Evolutionary conservation across 1,140 invertebrate species (phyloP).

Genomic region (Meteorus sp.): DNA sequence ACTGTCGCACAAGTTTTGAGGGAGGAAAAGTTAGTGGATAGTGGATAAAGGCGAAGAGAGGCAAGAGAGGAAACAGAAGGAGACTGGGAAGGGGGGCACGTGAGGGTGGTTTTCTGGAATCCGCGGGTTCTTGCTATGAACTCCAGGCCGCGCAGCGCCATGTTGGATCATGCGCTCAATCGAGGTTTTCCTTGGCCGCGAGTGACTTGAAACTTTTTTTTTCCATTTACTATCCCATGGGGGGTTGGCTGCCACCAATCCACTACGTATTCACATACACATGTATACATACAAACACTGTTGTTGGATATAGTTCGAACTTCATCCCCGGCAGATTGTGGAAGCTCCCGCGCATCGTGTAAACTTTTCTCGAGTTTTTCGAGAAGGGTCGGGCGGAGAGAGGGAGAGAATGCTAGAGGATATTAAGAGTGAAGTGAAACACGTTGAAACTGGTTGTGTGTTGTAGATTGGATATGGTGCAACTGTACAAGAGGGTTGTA

Average conservation of each 20-base stretch:
- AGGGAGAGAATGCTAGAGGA: not conserved
- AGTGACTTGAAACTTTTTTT: conserved; percentile 52
- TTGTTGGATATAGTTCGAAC: no score
- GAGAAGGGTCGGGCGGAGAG: conserved; percentile 11
- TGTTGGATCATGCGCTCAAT: conserved; percentile 33
- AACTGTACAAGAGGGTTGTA: no score
- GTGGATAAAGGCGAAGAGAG: no score
- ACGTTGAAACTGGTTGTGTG: conserved; percentile 2
- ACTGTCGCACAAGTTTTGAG: conserved; percentile 10
- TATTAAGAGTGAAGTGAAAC: not conserved
- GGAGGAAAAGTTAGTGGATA: conserved; percentile 13
- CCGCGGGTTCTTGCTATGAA: not conserved
- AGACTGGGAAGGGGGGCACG: not conserved
- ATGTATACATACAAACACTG: no score
- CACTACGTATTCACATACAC: no score
- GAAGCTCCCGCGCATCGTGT: conserved; percentile 15
- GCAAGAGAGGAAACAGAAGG: not conserved
- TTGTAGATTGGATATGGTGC: no score
- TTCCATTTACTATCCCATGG: conserved; percentile 42
- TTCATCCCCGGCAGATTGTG: conserved; percentile 3
- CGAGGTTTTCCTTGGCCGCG: conserved; percentile 21
- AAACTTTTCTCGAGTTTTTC: conserved; percentile 30
- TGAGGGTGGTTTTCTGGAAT: conserved; percentile 5
- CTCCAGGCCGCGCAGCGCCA: conserved; percentile 17
- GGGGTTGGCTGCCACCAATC: not conserved